phyloP scores from a whole-genome alignment of 2,888 invertebrate species.

The Epinotia nisella region DNA sequence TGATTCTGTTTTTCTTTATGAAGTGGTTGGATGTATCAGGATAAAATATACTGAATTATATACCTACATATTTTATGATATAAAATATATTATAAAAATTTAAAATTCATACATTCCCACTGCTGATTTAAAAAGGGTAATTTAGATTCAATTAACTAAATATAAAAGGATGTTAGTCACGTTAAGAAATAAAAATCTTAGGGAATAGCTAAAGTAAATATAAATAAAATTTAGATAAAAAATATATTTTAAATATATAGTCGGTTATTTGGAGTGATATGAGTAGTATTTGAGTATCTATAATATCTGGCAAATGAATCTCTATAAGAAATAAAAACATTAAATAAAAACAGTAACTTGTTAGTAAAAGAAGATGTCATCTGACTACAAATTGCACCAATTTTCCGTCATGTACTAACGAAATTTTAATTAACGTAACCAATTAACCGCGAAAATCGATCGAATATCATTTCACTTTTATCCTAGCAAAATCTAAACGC shows the following conservation, averaged over 20 bases:
- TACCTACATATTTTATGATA: neutral
- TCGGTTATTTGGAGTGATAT: too few species aligned
- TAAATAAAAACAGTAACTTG: neutral
- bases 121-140: too few species aligned
- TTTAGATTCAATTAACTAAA: too few species aligned
- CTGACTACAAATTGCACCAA: neutral
- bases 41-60: neutral
- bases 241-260: too few species aligned
- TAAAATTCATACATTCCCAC: too few species aligned
- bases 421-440: slow-evolving; percentile 9
- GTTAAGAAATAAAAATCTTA: too few species aligned
- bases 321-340: neutral
- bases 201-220: too few species aligned
- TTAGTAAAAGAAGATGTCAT: neutral
- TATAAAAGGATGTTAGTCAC: too few species aligned
- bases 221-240: too few species aligned
- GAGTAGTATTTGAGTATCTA: too few species aligned
- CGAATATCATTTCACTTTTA: slow-evolving; percentile 44
- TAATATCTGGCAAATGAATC: neutral
- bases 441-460: slow-evolving; percentile 28
- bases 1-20: neutral
- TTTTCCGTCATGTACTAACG: neutral
- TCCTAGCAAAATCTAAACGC: slow-evolving; percentile 39
- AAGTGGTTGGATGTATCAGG: neutral
- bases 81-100: too few species aligned